Evolutionary conservation across 2,797 vertebrate genomes (phyloP).

Genomic region (Oophaga sylvatica): DNA sequence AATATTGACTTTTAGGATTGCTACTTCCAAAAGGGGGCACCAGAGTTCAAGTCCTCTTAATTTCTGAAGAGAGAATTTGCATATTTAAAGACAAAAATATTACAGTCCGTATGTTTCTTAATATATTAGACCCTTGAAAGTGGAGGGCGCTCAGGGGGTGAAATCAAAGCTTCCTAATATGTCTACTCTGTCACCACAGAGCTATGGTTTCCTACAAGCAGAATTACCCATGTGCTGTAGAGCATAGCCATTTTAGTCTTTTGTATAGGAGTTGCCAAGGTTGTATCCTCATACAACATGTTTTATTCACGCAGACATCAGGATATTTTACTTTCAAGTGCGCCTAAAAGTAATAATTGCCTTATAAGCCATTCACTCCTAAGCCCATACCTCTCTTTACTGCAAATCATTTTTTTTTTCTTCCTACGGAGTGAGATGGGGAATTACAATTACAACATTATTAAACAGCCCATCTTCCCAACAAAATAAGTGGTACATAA

Average conservation of each 20-base stretch:
- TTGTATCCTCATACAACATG: conserved; percentile 3
- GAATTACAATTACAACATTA: conserved; percentile 59
- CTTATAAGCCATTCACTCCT: conserved; percentile 33
- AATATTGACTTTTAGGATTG: too few relatives aligned
- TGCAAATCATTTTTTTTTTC: conserved; percentile 25
- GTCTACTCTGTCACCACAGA: background rate
- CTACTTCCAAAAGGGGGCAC: too few relatives aligned
- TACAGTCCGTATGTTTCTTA: background rate
- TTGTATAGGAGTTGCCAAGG: background rate
- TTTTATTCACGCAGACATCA: conserved; percentile 25
- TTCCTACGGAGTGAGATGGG: conserved; percentile 23
- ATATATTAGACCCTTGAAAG: background rate
- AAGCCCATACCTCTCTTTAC: conserved; percentile 16
- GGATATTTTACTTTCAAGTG: conserved; percentile 26
- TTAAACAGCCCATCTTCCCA: conserved; percentile 44
- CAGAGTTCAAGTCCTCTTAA: too few relatives aligned
- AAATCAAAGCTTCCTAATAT: background rate
- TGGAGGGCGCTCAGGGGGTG: background rate
- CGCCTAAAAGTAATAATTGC: background rate
- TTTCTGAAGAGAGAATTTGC: too few relatives aligned
- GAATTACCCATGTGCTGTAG: conserved; percentile 10
- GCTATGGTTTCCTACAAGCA: background rate
- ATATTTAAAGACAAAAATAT: background rate
- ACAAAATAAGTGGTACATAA: conserved; percentile 70
- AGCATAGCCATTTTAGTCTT: background rate